Base-by-base conservation (phyloP, 2,113 vertebrate genomes). In the Crypturellus undulatus region DNA sequence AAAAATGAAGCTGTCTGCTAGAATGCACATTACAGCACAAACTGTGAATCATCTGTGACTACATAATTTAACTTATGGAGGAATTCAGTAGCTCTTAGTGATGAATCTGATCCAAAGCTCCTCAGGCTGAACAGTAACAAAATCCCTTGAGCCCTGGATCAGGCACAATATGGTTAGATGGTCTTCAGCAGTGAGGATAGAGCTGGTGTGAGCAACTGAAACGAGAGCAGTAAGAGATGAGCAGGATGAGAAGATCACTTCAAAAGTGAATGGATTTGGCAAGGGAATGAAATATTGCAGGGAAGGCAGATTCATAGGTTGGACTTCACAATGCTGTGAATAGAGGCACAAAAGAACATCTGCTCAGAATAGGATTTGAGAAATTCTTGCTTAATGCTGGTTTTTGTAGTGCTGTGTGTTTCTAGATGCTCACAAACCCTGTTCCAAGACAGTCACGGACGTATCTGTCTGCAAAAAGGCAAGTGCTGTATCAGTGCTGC, bases 1-100 rank as follows among this genome's bases (percentile, higher is more conserved):
- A 73, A 85, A 89, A 95, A 80, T 30, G 42, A 78, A 88, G 51
- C 69, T 1, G 6, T 18, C n/a, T 45, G 34, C 40, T 93, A n/a
- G 40, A 84, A 90, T 72, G 79, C 38, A 71, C 0, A 80, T 16
- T 11, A 71, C 4, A 83, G n/a, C 0, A 3, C 52, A 75, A 90
- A 6, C 56, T 62, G 59, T 81, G 82, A 91, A 85, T 91, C 81
- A 82, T 68, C 40, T 62, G 6, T 43, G 38, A 73, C 54, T 52
- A 25, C n/a, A 79, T 47, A 13, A 18, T n/a, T 96, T 90, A 32
- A 68, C 49, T 69, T 71, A 52, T 2, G 14, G 72, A 92, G 47
- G 62, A 90, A 95, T 56, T 93, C 3, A 75, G 49, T 60, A 52
- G 17, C 38, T 91, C 45, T 58, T 34, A 49, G 22, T 3, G 10